These are phyloP conservation scores for Drosophila gaucha DNA, from an alignment of 2,888 invertebrate species.

Conservation along the genomic window DNA sequence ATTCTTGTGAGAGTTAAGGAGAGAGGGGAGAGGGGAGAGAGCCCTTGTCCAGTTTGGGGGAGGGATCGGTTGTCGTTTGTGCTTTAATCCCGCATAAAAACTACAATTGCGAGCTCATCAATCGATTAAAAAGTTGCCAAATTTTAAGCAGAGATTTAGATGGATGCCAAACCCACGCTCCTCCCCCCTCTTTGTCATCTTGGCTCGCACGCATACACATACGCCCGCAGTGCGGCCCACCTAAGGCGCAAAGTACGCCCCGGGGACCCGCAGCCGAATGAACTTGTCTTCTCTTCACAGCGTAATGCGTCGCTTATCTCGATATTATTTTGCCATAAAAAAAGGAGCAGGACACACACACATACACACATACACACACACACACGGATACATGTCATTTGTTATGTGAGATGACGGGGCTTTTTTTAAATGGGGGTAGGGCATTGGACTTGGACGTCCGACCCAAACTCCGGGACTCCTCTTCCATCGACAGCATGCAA, in stretches of 20 bases:
- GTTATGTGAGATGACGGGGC: conserved; percentile 56
- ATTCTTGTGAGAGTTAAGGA: not conserved
- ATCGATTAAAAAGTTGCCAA: conserved; percentile 73
- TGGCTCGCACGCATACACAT: not conserved
- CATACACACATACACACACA: conserved; percentile 6
- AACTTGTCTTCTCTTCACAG: conserved; percentile 28
- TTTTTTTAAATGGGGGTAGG: not conserved
- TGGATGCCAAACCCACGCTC: not conserved
- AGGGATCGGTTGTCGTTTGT: conserved; percentile 7
- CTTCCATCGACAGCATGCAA: conserved; percentile 48
- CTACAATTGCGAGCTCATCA: conserved; percentile 62
- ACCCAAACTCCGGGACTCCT: not conserved
- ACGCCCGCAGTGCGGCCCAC: conserved; percentile 19
- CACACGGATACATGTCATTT: conserved; percentile 59
- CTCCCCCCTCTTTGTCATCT: no score
- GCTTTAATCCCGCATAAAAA: conserved; percentile 70
- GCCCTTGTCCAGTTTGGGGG: not conserved
- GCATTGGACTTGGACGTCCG: conserved; percentile 1
- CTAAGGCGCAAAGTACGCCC: conserved; percentile 53
- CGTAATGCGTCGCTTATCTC: conserved; percentile 72
- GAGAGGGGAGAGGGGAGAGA: not conserved
- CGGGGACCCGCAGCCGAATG: conserved; percentile 65
- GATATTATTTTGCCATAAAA: conserved; percentile 78
- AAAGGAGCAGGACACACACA: conserved; percentile 30
- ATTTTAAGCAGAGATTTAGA: conserved; percentile 46